Conservation (phyloP, 2,797 vertebrate genomes). For the Cuniculus paca region DNA sequence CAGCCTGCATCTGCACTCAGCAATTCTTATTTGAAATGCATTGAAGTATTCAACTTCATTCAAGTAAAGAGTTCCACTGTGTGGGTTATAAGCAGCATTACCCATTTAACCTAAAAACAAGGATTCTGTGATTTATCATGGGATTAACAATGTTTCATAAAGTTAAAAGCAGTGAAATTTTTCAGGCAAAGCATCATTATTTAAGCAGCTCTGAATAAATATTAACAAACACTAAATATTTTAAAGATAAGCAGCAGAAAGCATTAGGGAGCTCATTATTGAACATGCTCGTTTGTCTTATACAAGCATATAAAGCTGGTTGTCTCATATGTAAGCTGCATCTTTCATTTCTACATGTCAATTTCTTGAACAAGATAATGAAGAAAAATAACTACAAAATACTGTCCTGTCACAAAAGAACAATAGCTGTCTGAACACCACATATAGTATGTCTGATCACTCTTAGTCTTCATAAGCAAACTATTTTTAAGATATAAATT, state of each 20-base stretch:
- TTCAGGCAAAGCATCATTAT: conserved; percentile 36
- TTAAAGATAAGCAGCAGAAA: conserved; percentile 35
- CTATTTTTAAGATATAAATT: conserved; percentile 57
- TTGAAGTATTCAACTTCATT: conserved; percentile 77
- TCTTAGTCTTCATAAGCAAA: conserved; percentile 41
- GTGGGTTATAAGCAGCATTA: conserved; percentile 17
- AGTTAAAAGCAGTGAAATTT: conserved; percentile 60
- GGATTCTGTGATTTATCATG: conserved; percentile 24
- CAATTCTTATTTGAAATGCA: conserved; percentile 73
- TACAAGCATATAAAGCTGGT: not conserved
- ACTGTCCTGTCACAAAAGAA: not conserved
- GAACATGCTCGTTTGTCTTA: not conserved
- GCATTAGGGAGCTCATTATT: not conserved
- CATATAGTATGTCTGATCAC: not conserved
- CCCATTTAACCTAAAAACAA: conserved; percentile 66
- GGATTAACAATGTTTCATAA: conserved; percentile 55
- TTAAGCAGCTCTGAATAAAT: conserved; percentile 71
- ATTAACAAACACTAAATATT: conserved; percentile 58
- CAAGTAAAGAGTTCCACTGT: conserved; percentile 10
- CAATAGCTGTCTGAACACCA: conserved; percentile 29
- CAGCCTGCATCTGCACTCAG: conserved; percentile 75
- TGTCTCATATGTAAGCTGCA: not conserved
- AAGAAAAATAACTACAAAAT: conserved; percentile 60
- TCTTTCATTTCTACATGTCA: conserved; percentile 48
- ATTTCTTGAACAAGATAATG: conserved; percentile 70